These are phyloP conservation scores for Pan troglodytes DNA, from an alignment of 2,113 vertebrate species.

Conservation along the genomic window NHGRI_mPanTro3-v2.1_pri NC_072415.2:44765001-44765500, in stretches of 20 bases:
- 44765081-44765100: neutral
- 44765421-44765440: neutral
- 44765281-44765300: neutral
- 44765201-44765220: neutral
- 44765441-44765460: neutral
- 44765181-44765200: neutral
- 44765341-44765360: neutral
- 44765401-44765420: neutral
- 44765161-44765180: neutral
- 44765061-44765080: neutral
- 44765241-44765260: neutral
- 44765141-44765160: neutral
- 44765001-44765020: neutral
- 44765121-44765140: neutral
- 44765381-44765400: neutral
- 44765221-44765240: neutral
- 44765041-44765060: neutral
- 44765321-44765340: neutral
- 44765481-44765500: neutral
- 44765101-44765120: neutral
- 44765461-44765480: neutral
- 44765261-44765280: neutral
- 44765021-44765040: neutral
- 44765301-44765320: neutral
- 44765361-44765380: neutral